A percentile compares a stretch with the other conserved stretches of the same genome.
phyloP scores from a whole-genome alignment of 53 echinoderm and acorn worm genomes.

The Astropecten irregularis region DNA sequence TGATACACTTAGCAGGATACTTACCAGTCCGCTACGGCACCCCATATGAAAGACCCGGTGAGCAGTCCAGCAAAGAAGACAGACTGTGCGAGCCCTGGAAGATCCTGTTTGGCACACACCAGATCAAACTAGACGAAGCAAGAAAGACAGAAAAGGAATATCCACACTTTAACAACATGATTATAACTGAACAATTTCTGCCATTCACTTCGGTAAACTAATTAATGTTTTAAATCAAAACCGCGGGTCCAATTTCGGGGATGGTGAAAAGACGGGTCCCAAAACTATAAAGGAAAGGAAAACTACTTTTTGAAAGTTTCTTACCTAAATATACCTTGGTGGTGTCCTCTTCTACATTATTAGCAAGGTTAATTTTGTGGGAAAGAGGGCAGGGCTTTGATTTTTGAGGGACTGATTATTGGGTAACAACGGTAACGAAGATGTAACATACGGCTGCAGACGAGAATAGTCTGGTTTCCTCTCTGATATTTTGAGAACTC shows the following conservation, averaged over 20 bases:
- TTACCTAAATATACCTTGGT: no score
- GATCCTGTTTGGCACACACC: slow-evolving; percentile 8
- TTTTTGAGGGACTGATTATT: no score
- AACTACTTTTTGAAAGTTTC: no score
- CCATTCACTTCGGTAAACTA: not conserved
- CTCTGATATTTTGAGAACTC: no score
- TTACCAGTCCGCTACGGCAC: slow-evolving; percentile 31
- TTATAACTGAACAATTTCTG: not conserved
- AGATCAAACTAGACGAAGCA: slow-evolving; percentile 40
- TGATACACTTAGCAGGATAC: no score
- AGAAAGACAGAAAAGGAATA: not conserved
- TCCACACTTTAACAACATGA: not conserved
- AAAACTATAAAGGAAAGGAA: no score
- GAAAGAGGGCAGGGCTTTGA: no score
- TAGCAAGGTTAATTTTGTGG: no score
- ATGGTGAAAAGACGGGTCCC: not conserved
- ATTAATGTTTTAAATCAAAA: not conserved
- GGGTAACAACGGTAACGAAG: not conserved
- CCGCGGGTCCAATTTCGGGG: not conserved
- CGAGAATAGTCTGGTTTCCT: no score
- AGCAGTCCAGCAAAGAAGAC: slow-evolving; percentile 32
- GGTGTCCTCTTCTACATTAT: no score
- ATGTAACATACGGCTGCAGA: no score
- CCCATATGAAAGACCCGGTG: slow-evolving; percentile 19
- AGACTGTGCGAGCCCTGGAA: slow-evolving; percentile 19